Evolutionary conservation across 2,113 vertebrate genomes (phyloP).

Genomic region (Alethe castanea): DNA sequence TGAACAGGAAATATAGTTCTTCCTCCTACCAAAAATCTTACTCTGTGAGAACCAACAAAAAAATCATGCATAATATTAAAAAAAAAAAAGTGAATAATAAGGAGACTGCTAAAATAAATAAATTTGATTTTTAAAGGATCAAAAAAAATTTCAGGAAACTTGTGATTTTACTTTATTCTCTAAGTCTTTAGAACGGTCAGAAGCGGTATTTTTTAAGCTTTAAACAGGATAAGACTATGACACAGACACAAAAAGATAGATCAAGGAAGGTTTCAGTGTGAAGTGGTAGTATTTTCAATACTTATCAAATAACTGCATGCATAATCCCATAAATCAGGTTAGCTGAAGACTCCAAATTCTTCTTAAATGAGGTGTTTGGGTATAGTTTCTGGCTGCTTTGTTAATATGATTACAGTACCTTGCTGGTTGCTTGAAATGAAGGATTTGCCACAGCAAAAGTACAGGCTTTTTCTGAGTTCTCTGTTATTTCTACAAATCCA

Average conservation of each 20-base stretch:
- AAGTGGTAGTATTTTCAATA: conserved; percentile 60
- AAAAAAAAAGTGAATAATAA: conserved; percentile 50
- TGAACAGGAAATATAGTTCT: conserved; percentile 22
- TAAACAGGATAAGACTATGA: conserved; percentile 62
- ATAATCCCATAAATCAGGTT: conserved; percentile 72
- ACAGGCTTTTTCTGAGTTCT: conserved; percentile 57
- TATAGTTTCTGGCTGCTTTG: conserved; percentile 69
- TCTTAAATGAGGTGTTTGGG: conserved; percentile 65
- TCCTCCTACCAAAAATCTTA: conserved; percentile 65
- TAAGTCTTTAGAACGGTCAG: conserved; percentile 31
- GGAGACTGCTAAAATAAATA: conserved; percentile 47
- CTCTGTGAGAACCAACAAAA: conserved; percentile 56
- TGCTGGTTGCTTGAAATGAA: conserved; percentile 64
- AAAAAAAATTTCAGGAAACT: conserved; percentile 21
- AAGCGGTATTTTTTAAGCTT: conserved; percentile 50
- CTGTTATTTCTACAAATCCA: conserved; percentile 77
- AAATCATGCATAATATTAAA: conserved; percentile 45
- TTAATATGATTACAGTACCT: conserved; percentile 72
- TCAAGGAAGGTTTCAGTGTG: conserved; percentile 47
- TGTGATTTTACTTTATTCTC: conserved; percentile 23
- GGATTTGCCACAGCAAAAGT: conserved; percentile 63
- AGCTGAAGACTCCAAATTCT: conserved; percentile 60
- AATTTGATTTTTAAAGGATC: conserved; percentile 37
- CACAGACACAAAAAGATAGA: conserved; percentile 48
- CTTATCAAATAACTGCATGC: conserved; percentile 68